phyloP scores from a whole-genome alignment of 2,888 invertebrate genomes.

The Patella caerulea region DNA sequence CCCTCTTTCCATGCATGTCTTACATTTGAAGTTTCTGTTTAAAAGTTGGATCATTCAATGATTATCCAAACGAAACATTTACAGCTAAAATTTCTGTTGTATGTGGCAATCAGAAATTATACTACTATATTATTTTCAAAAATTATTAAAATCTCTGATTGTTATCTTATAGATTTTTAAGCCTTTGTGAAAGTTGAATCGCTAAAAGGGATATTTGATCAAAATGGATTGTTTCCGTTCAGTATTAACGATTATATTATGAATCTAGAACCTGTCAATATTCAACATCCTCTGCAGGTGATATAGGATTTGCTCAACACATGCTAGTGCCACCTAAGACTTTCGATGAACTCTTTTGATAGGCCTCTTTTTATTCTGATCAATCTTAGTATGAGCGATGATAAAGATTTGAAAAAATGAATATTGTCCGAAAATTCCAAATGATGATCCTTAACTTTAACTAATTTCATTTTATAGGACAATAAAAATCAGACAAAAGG shows the following conservation, averaged over 20 bases:
- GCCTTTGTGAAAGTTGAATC: no score
- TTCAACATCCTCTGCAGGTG: background rate
- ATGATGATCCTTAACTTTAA: background rate
- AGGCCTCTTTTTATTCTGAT: background rate
- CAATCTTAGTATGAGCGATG: background rate
- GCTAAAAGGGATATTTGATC: no score
- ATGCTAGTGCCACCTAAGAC: conserved; percentile 7
- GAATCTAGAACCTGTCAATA: background rate
- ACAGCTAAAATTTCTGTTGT: no score
- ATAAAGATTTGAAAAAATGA: background rate
- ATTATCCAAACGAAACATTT: no score
- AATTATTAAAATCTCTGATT: no score
- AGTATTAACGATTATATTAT: background rate
- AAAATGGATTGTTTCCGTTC: no score
- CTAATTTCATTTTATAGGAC: conserved; percentile 40
- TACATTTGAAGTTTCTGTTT: no score
- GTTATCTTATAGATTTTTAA: no score
- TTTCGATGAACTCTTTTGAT: background rate
- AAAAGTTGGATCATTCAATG: no score
- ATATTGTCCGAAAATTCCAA: background rate
- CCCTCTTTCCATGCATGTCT: no score
- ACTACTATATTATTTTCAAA: no score
- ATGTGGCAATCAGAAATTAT: no score
- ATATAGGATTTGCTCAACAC: conserved; percentile 7
- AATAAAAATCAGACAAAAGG: conserved; percentile 46